Conservation (phyloP, 2,113 vertebrate genomes). For the Platysteira castanea region DNA sequence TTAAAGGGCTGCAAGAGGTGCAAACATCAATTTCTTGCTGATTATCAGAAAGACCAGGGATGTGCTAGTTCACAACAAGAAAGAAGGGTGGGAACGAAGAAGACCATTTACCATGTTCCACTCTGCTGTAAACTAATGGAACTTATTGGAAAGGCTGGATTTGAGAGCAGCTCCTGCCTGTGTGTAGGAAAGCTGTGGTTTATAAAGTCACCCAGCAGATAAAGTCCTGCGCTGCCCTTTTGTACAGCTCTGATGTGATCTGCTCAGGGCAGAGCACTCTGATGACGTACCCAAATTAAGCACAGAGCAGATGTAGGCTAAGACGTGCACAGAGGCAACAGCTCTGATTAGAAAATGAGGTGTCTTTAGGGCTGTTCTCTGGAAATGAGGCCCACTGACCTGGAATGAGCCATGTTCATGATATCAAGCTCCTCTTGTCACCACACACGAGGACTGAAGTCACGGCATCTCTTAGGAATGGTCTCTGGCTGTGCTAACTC, state of each 20-base stretch:
- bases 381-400: neutral
- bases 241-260: neutral
- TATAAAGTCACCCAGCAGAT: neutral
- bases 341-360: neutral
- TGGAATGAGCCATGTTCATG: neutral
- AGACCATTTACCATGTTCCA: rapidly evolving
- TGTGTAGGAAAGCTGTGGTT: neutral
- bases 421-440: neutral
- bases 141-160: neutral
- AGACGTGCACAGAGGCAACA: neutral
- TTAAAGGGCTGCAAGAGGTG: neutral
- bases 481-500: neutral
- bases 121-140: neutral
- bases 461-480: neutral
- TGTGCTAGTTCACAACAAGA: neutral
- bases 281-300: neutral
- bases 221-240: neutral
- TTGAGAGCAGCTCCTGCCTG: neutral
- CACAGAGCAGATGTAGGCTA: neutral
- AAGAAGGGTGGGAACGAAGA: neutral
- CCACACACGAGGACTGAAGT: neutral
- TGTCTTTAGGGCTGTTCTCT: neutral
- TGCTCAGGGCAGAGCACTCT: neutral
- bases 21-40: neutral
- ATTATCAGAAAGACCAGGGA: neutral